A percentile compares a stretch with the other conserved stretches of the same genome.
Conservation (phyloP, 2,888 invertebrate species). For the Apoda limacodes region DNA sequence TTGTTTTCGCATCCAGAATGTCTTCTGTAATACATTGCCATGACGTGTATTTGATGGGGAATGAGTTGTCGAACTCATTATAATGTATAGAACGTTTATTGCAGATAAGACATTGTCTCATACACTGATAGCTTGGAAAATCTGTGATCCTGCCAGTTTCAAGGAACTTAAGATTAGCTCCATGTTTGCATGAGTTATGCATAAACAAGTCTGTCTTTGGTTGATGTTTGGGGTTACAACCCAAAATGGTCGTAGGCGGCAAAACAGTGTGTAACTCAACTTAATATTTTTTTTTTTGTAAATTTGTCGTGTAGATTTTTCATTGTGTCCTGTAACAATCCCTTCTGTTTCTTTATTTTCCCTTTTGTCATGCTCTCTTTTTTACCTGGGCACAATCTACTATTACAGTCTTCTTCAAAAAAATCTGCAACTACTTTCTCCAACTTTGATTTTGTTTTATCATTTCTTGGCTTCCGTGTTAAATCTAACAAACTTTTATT, state of each 20-base stretch:
- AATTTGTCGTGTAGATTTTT: constrained; percentile 13
- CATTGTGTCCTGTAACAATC: constrained; percentile 14
- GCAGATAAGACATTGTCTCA: constrained; percentile 16
- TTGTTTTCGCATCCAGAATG: constrained; percentile 12
- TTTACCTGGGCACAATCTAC: constrained; percentile 15
- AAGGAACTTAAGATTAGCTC: constrained; percentile 15
- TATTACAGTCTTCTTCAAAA: constrained; percentile 19
- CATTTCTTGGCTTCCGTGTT: constrained; percentile 9
- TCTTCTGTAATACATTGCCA: constrained; percentile 14
- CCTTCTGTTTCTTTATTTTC: constrained; percentile 13
- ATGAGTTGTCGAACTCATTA: constrained; percentile 15
- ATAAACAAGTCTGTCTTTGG: constrained; percentile 15
- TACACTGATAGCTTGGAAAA: constrained; percentile 17
- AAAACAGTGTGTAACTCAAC: too few relatives aligned
- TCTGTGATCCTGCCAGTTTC: constrained; percentile 16
- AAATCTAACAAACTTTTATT: too few relatives aligned
- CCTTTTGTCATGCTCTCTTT: constrained; percentile 13
- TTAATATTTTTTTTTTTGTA: constrained; percentile 14
- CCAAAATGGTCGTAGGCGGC: too few relatives aligned
- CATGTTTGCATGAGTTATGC: constrained; percentile 14
- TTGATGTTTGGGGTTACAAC: constrained; percentile 11
- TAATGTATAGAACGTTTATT: constrained; percentile 10
- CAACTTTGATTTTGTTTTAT: constrained; percentile 10
- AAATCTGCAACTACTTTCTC: constrained; percentile 11
- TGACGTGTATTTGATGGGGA: constrained; percentile 11